Percentiles rank a stretch among this genome's conserved stretches.
These are phyloP conservation scores for Sarcophaga caerulescens DNA, from an alignment of 2,888 invertebrate genomes.

Conservation along the genomic window DNA sequence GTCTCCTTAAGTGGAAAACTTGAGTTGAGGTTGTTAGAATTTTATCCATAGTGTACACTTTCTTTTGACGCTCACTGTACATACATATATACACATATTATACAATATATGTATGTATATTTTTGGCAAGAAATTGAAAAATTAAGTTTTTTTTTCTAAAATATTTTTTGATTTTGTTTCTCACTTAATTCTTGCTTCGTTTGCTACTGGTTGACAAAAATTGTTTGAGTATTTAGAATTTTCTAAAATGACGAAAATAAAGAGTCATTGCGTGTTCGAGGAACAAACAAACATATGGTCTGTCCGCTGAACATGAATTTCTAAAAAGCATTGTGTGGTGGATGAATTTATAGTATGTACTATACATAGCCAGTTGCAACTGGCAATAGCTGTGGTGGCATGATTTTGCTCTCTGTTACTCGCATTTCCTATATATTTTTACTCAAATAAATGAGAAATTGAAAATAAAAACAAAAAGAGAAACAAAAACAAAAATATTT, in stretches of 20 bases:
- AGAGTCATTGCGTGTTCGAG: not conserved
- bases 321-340: conserved; percentile 1
- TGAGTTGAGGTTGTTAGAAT: no score
- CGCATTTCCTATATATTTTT: conserved; percentile 45
- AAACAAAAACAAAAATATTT: conserved; percentile 3
- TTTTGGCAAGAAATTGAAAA: conserved; percentile 63
- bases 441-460: conserved; percentile 39
- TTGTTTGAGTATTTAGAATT: conserved; percentile 55
- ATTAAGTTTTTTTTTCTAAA: conserved; percentile 38
- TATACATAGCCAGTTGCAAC: conserved; percentile 12
- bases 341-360: not conserved
- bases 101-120: conserved; percentile 41
- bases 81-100: conserved; percentile 8
- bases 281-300: conserved; percentile 20
- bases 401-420: conserved; percentile 46
- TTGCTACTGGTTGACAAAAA: conserved; percentile 60
- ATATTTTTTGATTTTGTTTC: conserved; percentile 3
- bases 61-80: no score
- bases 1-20: no score
- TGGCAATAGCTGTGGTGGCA: conserved; percentile 12
- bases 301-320: not conserved
- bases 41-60: no score
- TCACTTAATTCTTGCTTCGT: conserved; percentile 36
- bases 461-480: conserved; percentile 24
- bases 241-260: conserved; percentile 37